phyloP scores from a whole-genome alignment of 2,888 invertebrate species.

The Blastobasis adustella region DNA sequence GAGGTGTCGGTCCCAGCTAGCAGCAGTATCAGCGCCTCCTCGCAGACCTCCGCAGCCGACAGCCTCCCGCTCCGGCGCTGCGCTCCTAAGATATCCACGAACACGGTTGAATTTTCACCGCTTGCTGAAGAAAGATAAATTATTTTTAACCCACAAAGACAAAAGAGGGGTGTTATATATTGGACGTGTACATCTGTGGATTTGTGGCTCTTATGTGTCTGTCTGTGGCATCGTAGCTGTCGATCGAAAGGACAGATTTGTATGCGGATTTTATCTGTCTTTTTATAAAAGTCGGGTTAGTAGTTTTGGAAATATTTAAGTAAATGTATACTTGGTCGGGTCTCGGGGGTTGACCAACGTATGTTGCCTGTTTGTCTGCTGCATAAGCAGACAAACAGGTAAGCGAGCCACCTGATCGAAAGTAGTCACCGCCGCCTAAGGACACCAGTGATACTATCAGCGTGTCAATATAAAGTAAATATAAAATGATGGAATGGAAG shows the following conservation, averaged over 20 bases:
- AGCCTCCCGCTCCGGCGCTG: slow-evolving; percentile 12
- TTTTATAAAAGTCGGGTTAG: too few species aligned
- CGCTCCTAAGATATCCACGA: slow-evolving; percentile 17
- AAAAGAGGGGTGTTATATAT: neutral
- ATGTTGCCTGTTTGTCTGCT: too few species aligned
- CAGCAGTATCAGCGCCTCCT: slow-evolving; percentile 14
- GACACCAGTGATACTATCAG: too few species aligned
- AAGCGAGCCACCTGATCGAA: too few species aligned
- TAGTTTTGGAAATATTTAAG: too few species aligned
- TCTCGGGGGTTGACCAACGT: too few species aligned
- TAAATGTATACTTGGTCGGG: too few species aligned
- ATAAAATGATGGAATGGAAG: too few species aligned
- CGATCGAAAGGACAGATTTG: too few species aligned
- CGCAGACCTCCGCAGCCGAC: slow-evolving; percentile 16
- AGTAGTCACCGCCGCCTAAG: too few species aligned
- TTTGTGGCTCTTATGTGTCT: neutral
- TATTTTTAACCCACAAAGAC: neutral
- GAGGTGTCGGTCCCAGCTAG: slow-evolving; percentile 20
- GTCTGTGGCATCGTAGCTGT: neutral
- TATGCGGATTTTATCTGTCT: neutral
- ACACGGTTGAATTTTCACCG: slow-evolving; percentile 9
- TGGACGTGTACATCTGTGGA: neutral
- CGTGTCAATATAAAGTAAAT: too few species aligned
- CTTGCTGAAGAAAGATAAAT: neutral
- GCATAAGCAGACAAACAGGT: too few species aligned